phyloP scores from a whole-genome alignment of 2,888 invertebrate species.

The Meloe dianella region DNA sequence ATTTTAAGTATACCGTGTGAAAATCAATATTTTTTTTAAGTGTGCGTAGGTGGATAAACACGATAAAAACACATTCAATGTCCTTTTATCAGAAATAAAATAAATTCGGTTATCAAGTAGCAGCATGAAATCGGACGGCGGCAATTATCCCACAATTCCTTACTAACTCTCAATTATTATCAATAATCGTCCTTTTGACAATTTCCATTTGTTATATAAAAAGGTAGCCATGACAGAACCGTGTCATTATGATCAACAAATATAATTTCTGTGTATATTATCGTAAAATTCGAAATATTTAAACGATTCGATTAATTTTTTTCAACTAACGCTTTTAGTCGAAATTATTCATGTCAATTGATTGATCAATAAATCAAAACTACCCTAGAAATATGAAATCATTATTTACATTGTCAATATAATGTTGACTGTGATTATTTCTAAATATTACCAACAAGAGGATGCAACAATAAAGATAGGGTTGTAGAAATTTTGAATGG shows the following conservation, averaged over 20 bases:
- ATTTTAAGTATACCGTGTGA: constrained; percentile 42
- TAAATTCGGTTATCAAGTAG: constrained; percentile 28
- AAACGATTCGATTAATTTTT: background rate
- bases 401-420: constrained; percentile 7
- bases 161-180: background rate
- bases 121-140: constrained; percentile 16
- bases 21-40: constrained; percentile 42
- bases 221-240: background rate
- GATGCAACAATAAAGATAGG: background rate
- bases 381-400: background rate
- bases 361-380: background rate
- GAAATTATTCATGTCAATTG: background rate
- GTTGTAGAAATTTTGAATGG: background rate
- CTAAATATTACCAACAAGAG: background rate
- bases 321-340: background rate
- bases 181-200: background rate
- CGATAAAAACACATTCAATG: constrained; percentile 38
- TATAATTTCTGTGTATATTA: background rate
- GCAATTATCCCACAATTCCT: background rate
- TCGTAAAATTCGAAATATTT: background rate
- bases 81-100: constrained; percentile 39
- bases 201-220: background rate
- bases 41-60: constrained; percentile 33
- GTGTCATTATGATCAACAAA: background rate
- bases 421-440: constrained; percentile 2